Evolutionary conservation across 2,113 vertebrate species (phyloP), one percentile per base, ranked within the genome.

Genomic region (Sorex araneus): DNA sequence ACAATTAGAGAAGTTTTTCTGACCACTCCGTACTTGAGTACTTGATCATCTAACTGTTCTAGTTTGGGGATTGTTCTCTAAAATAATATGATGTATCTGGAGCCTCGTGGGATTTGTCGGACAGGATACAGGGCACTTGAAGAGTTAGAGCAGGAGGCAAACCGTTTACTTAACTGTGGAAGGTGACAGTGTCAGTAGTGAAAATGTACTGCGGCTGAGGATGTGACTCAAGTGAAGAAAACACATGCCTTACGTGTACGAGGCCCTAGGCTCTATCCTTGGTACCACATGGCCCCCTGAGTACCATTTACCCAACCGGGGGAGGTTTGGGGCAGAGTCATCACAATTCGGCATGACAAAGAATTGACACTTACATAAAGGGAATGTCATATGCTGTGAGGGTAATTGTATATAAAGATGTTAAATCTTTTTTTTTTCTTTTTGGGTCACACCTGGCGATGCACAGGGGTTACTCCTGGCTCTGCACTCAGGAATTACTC

Each of bases 61-160:
- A 60, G 10, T 73, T 94, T 89, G 47, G 54, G 3, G 32, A 54
- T 25, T 78, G 77, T 78, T 40, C 23, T 63, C 8, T 77, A 63
- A 84, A 63, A 25, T 77, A 82, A 40, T 84, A 13, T 50, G 47
- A 45, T 71, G 13, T 84, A 30, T 66, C 45, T 94, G n/a, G 79
- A 75, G 71, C 86, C 43, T 45, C 71, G 28, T 83, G 12, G 40
- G 27, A 34, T 80, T 83, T 8, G 47, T 76, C 11, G 76, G 16
- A n/a, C 78, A 81, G 23, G n/a, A 10, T 76, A n/a, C 3, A 1
- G 54, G 57, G 23, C 16, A 40, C 60, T 32, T 75, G 57, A 28
- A 70, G 34, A 85, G 15, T 1, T 27, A 54, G 28, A 36, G 15
- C 67, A 70, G 81, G n/a, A 63, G 9, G 19, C 4, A 36, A 21